These are phyloP conservation scores for Caiman crocodilus DNA, from an alignment of 2,797 vertebrate species.

Conservation along the genomic window DNA sequence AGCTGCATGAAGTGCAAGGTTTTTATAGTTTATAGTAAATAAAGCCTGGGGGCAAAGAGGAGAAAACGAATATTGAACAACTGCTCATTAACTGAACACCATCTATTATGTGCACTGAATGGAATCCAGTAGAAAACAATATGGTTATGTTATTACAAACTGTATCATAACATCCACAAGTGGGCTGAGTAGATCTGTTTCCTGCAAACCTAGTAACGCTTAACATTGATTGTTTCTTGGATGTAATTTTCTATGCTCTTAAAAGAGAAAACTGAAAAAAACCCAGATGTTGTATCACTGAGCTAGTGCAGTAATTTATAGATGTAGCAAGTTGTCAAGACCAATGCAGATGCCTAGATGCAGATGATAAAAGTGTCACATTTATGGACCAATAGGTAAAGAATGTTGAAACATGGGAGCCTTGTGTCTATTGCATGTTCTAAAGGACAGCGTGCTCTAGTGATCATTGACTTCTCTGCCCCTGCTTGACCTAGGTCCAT, in stretches of 20 bases:
- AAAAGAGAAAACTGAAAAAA: too few relatives aligned
- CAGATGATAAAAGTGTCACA: too few relatives aligned
- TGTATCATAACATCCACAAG: not conserved
- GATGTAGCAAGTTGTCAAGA: too few relatives aligned
- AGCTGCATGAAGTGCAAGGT: not conserved
- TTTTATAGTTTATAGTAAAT: not conserved
- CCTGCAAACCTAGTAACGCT: not conserved
- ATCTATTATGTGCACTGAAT: not conserved
- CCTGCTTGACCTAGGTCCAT: not conserved
- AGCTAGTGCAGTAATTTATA: too few relatives aligned
- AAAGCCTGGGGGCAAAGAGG: not conserved
- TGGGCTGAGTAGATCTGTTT: not conserved
- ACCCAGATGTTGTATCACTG: too few relatives aligned
- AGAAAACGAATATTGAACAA: not conserved
- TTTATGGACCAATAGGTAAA: not conserved
- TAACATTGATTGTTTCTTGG: too few relatives aligned
- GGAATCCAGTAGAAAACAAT: not conserved
- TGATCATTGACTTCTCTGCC: not conserved
- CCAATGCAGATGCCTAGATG: too few relatives aligned
- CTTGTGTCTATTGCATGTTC: not conserved
- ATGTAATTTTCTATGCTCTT: too few relatives aligned
- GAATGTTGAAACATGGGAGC: not conserved
- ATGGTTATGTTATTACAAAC: not conserved
- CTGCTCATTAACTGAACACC: not conserved
- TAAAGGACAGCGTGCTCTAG: accelerated